Percentiles rank a stretch among this genome's conserved stretches.
phyloP scores from a whole-genome alignment of 2,113 vertebrate species.

The Pelecanoides urinatrix region DNA sequence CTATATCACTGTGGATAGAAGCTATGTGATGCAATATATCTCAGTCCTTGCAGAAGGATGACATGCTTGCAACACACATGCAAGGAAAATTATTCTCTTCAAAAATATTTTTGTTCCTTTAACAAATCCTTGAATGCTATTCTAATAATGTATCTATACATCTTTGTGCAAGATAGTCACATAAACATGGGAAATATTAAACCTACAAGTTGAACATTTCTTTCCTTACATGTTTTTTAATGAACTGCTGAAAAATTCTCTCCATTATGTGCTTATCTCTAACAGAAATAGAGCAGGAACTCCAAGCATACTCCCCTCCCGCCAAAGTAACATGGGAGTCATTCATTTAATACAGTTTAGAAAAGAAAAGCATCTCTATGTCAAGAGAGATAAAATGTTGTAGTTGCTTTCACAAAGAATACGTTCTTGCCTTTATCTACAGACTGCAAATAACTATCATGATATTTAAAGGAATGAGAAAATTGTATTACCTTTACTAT shows the following conservation, averaged over 20 bases:
- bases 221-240: neutral
- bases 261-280: neutral
- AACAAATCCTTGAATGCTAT: neutral
- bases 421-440: neutral
- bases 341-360: neutral
- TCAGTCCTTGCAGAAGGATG: neutral
- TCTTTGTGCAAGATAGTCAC: neutral
- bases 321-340: neutral
- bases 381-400: neutral
- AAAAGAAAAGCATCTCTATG: neutral
- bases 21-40: neutral
- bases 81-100: neutral
- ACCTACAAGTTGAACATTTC: neutral
- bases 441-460: neutral
- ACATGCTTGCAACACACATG: neutral
- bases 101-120: neutral
- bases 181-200: neutral
- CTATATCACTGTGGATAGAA: neutral
- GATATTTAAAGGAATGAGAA: neutral
- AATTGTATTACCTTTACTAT: slow-evolving; percentile 87
- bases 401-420: neutral
- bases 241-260: neutral
- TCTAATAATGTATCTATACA: neutral
- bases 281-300: neutral
- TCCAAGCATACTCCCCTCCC: neutral